Evolutionary conservation across 2,888 invertebrate genomes (phyloP).

Genomic region (Drosophila kuntzei): DNA sequence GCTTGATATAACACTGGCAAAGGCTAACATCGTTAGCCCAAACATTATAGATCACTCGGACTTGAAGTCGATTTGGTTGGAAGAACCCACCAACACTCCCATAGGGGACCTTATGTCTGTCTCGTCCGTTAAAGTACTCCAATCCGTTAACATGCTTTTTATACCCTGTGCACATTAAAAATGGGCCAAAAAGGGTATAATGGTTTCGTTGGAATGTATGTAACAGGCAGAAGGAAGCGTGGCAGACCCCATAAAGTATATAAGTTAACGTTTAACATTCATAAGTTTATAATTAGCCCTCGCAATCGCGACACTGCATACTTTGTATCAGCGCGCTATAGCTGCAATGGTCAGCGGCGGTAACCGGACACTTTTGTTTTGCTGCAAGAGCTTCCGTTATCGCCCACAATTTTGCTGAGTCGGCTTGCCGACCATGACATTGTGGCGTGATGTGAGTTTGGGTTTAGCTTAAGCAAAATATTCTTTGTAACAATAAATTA

Average conservation of each 20-base stretch:
- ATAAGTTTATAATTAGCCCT: too few species aligned
- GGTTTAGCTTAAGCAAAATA: conserved; percentile 3
- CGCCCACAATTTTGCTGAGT: conserved; percentile 10
- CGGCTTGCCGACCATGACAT: conserved; percentile 4
- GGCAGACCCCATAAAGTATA: too few species aligned
- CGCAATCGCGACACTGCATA: too few species aligned
- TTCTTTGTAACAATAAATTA: not conserved
- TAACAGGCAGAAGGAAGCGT: too few species aligned
- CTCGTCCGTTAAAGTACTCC: not conserved
- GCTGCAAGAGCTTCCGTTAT: conserved; percentile 11
- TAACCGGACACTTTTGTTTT: conserved; percentile 4
- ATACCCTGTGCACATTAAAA: too few species aligned
- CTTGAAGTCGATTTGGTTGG: not conserved
- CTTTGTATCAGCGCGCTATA: too few species aligned
- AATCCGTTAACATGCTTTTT: too few species aligned
- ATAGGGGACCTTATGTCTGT: not conserved
- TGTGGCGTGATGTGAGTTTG: conserved; percentile 5
- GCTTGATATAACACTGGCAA: not conserved
- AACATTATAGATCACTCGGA: not conserved
- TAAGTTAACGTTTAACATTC: too few species aligned
- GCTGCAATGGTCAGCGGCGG: not conserved
- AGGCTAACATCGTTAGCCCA: not conserved
- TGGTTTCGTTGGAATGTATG: too few species aligned
- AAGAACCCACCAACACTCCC: not conserved
- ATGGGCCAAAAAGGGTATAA: too few species aligned